Conservation (phyloP, 2,113 vertebrate species). For the Paedocypris sp. region DNA sequence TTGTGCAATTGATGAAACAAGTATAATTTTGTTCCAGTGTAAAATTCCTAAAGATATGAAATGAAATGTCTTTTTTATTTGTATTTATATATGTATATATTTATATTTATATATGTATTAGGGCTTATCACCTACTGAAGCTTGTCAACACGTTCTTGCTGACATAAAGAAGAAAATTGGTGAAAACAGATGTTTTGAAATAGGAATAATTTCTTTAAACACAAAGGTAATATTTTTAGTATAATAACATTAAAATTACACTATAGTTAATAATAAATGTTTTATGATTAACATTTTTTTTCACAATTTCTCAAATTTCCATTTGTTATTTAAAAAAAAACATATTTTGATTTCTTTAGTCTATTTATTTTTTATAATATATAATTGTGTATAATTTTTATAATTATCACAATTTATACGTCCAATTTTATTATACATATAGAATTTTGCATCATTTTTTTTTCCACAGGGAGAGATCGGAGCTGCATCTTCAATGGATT, state of each 20-base stretch:
- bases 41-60: too few species aligned
- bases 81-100: background rate
- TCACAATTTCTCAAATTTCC: too few species aligned
- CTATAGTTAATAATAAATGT: too few species aligned
- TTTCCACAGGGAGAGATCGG: constrained; percentile 37
- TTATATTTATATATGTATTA: too few species aligned
- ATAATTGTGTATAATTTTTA: too few species aligned
- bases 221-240: constrained; percentile 33
- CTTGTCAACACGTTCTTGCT: constrained; percentile 36
- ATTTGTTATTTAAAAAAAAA: too few species aligned
- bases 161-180: constrained; percentile 26
- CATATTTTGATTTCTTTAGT: background rate
- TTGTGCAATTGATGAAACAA: constrained; percentile 47
- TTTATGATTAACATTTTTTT: too few species aligned
- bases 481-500: constrained; percentile 42
- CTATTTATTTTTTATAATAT: background rate
- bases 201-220: constrained; percentile 42
- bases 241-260: too few species aligned
- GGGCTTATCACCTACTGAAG: constrained; percentile 32
- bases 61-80: too few species aligned
- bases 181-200: constrained; percentile 39
- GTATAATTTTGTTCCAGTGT: constrained; percentile 28
- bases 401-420: background rate
- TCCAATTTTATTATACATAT: background rate
- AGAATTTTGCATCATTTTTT: background rate